Evolutionary conservation across 2,113 vertebrate genomes (phyloP), one percentile per base, ranked within the genome.

Genomic region (Gorilla gorilla): DNA sequence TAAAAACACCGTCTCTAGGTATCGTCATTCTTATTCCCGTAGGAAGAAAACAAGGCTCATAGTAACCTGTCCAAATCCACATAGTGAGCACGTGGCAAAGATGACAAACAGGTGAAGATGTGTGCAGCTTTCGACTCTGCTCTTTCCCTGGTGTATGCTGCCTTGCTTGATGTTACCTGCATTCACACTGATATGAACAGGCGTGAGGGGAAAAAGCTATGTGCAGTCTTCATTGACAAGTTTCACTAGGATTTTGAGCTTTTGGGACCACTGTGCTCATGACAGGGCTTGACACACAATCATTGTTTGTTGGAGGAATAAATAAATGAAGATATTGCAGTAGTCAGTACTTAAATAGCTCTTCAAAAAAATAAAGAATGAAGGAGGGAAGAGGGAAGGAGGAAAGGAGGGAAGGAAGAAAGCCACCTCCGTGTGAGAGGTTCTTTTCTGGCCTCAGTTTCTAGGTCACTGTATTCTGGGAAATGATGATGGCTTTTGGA

Each of bases 391-490:
- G 50, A 14, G 52, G 25, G 30, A n/a, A 16, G 23, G 17, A 12
- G 23, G 40, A 4, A 2, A 8, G 30, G 22, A 55, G 27, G 45
- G 30, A 27, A 35, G 48, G 48, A 66, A 35, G 79, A 38, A 22
- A n/a, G 22, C 45, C 2, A 8, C 6, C 5, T 66, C 35, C 13
- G 0, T 48, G 10, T 17, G 45, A 38, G 70, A 61, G 48, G 38
- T 35, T 83, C 87, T 72, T 70, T 80, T 30, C 93, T 90, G 96
- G 95, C 75, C 75, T 59, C 0, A 3, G 89, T 96, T 96, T 98
- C 88, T 94, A 92, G 97, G 95, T 96, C 95, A 92, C n/a, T 73
- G 94, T 76, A 6, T 97, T 97, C 96, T 95, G 97, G 97, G 95
- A 97, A 95, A 82, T 82, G 95, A 89, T 55, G 92, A 55, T 79